Evolutionary conservation across 92 coral and sea anemone genomes (phyloP).

Genomic region (Porites evermanni): DNA sequence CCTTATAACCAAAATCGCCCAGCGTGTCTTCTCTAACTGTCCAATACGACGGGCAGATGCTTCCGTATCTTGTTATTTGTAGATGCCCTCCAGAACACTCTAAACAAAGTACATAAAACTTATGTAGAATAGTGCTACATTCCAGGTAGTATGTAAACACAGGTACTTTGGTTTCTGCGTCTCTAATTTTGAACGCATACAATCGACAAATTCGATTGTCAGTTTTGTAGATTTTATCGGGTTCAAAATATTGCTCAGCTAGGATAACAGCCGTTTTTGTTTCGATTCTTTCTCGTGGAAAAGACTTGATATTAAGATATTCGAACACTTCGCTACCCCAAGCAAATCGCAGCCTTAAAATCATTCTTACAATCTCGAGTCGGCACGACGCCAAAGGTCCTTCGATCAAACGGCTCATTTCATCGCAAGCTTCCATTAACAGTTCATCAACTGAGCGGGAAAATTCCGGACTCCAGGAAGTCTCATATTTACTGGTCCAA

Average conservation of each 20-base stretch:
- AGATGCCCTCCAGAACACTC: constrained; percentile 66
- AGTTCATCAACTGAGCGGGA: constrained; percentile 31
- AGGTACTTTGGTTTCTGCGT: constrained; percentile 38
- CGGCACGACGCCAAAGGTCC: no score
- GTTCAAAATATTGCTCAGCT: constrained; percentile 78
- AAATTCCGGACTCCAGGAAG: constrained; percentile 31
- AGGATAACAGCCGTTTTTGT: constrained; percentile 41
- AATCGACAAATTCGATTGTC: constrained; percentile 64
- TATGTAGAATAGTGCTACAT: constrained; percentile 61
- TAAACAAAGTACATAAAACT: constrained; percentile 70
- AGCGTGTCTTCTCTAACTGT: constrained; percentile 75
- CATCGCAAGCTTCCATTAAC: constrained; percentile 34
- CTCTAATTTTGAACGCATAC: constrained; percentile 68
- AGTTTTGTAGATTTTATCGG: constrained; percentile 63
- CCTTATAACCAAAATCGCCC: constrained; percentile 61
- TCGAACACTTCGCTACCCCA: constrained; percentile 63
- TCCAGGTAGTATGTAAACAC: constrained; percentile 66
- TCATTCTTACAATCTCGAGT: constrained; percentile 54
- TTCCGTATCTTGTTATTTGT: constrained; percentile 68
- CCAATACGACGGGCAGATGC: constrained; percentile 84
- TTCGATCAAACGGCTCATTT: constrained; percentile 61
- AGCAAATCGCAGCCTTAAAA: constrained; percentile 36
- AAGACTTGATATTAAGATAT: constrained; percentile 57
- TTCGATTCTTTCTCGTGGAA: constrained; percentile 68
- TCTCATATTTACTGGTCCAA: constrained; percentile 44